Evolutionary conservation across 2,113 vertebrate genomes (phyloP).

Genomic region (Rhombomys opimus): DNA sequence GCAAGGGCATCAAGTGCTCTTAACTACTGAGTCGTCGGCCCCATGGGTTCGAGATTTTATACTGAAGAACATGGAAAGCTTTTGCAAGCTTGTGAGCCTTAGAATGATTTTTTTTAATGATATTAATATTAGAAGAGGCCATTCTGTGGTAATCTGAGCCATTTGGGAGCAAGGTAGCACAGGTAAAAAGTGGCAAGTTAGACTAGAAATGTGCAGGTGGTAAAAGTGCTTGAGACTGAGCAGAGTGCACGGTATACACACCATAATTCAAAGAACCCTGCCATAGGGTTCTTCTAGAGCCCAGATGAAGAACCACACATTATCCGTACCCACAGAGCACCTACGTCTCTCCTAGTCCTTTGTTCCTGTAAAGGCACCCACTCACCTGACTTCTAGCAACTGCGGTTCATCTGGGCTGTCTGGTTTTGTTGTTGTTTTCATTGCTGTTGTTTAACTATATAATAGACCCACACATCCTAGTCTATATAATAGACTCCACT

Average conservation of each 20-base stretch:
- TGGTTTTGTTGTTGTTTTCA: background rate
- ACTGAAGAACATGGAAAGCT: background rate
- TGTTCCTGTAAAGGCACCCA: background rate
- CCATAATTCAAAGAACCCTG: background rate
- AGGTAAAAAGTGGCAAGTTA: too few species aligned
- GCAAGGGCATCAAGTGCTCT: background rate
- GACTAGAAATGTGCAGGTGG: background rate
- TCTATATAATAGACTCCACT: too few species aligned
- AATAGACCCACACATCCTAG: background rate
- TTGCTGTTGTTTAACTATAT: background rate
- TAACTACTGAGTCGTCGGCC: background rate
- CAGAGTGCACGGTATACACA: background rate
- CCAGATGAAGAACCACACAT: background rate
- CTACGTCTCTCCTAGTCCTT: background rate
- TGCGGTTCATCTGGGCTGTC: background rate
- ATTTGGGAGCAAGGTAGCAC: background rate
- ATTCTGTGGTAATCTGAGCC: background rate
- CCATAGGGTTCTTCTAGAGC: background rate
- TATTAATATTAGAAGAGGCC: background rate
- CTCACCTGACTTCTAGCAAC: background rate
- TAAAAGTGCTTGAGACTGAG: background rate
- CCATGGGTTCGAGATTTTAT: background rate
- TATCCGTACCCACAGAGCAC: background rate
- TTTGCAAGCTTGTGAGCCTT: background rate
- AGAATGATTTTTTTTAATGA: background rate